A percentile compares a stretch with the other conserved stretches of the same genome.
Conservation (phyloP, 2,113 vertebrate species). For the Bujurquina vittata region DNA sequence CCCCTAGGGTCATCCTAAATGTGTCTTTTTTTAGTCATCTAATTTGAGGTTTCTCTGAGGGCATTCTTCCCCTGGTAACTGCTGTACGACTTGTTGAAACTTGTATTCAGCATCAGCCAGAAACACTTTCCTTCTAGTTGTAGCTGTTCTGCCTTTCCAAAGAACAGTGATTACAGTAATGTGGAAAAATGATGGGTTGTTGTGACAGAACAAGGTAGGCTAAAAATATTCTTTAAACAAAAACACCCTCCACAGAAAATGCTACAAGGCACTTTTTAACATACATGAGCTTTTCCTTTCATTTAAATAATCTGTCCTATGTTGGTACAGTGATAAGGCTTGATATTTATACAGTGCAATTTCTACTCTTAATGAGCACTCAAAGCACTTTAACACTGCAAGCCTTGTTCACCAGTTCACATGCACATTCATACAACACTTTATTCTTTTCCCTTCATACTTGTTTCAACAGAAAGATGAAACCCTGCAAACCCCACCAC, state of each 20-base stretch:
- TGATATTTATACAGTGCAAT: conserved; percentile 36
- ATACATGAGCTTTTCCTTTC: conserved; percentile 14
- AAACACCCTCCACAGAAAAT: conserved; percentile 14
- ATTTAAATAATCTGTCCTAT: conserved; percentile 18
- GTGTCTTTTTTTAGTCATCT: conserved; percentile 40
- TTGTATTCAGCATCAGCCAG: conserved; percentile 22
- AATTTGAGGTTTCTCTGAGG: conserved; percentile 51
- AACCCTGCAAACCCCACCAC: not conserved
- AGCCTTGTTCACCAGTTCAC: not conserved
- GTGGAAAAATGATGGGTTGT: conserved; percentile 55
- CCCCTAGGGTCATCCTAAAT: conserved; percentile 10
- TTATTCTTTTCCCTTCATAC: not conserved
- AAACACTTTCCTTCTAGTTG: conserved; percentile 22
- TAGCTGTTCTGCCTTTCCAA: conserved; percentile 13
- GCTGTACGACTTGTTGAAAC: conserved; percentile 50
- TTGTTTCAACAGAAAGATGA: conserved; percentile 7
- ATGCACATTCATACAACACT: not conserved
- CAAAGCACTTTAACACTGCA: not conserved
- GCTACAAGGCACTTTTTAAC: not conserved
- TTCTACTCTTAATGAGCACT: not conserved
- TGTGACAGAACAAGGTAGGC: conserved; percentile 13
- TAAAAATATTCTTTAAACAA: conserved; percentile 47
- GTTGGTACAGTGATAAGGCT: conserved; percentile 26
- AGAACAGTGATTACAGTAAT: conserved; percentile 45
- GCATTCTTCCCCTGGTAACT: conserved; percentile 30